Conservation (phyloP, 2,113 vertebrate genomes). For the Microcebus griseorufus region DNA sequence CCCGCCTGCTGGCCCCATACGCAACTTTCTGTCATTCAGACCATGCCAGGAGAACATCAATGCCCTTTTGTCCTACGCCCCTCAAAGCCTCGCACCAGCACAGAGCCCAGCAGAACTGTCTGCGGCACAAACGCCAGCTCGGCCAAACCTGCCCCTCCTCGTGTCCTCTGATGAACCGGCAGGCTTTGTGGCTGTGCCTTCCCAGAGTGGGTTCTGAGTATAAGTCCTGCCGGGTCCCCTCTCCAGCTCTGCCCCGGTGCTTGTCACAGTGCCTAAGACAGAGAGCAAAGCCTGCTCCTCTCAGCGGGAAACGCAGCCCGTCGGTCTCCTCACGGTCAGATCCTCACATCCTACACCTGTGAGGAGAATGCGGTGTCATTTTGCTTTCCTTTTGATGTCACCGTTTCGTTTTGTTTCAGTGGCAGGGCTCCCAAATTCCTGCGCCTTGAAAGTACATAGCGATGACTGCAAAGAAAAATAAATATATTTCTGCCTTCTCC, state of each 20-base stretch:
- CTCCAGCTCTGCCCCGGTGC: background rate
- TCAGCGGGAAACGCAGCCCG: background rate
- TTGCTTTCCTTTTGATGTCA: background rate
- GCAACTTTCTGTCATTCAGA: slow-evolving; percentile 59
- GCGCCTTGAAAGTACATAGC: background rate
- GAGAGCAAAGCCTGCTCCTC: background rate
- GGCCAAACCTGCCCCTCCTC: slow-evolving; percentile 45
- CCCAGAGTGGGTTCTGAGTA: background rate
- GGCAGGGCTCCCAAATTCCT: background rate
- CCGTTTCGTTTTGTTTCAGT: background rate
- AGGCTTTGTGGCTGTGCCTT: slow-evolving; percentile 4
- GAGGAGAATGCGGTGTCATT: background rate
- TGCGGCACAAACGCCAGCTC: slow-evolving; percentile 10
- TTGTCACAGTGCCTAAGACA: background rate
- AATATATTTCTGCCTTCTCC: background rate
- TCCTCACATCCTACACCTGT: background rate
- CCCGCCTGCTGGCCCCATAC: background rate
- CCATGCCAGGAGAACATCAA: slow-evolving; percentile 8
- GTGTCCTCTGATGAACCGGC: slow-evolving; percentile 62
- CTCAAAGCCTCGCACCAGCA: background rate
- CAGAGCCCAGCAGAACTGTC: slow-evolving; percentile 33
- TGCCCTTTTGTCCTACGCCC: slow-evolving; percentile 45
- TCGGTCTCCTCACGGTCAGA: background rate
- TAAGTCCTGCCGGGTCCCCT: background rate
- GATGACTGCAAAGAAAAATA: slow-evolving; percentile 8